These are phyloP conservation scores for Aspidapion aeneum DNA, from an alignment of 2,888 invertebrate genomes.

Conservation along the genomic window DNA sequence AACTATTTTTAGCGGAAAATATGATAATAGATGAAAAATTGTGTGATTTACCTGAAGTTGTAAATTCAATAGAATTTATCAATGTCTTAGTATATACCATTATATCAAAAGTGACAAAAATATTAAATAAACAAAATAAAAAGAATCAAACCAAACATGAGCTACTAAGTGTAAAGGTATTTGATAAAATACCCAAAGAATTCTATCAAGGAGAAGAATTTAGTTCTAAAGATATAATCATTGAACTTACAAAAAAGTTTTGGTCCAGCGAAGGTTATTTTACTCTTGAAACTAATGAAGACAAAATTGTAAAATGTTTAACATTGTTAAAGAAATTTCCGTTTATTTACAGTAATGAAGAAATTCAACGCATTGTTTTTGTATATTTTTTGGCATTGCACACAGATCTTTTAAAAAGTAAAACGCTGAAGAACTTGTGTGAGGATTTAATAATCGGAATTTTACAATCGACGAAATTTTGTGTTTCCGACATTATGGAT, in stretches of 20 bases:
- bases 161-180: slow-evolving; percentile 30
- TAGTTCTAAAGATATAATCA: slow-evolving; percentile 16
- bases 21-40: slow-evolving; percentile 24
- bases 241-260: slow-evolving; percentile 23
- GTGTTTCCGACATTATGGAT: slow-evolving; percentile 28
- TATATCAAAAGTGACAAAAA: slow-evolving; percentile 38
- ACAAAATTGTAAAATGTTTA: slow-evolving; percentile 28
- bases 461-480: slow-evolving; percentile 20
- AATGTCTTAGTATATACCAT: slow-evolving; percentile 31
- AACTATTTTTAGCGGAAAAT: slow-evolving; percentile 30
- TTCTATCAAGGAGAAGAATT: slow-evolving; percentile 25
- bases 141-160: slow-evolving; percentile 25
- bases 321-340: slow-evolving; percentile 36
- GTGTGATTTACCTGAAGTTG: slow-evolving; percentile 23
- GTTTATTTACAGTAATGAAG: slow-evolving; percentile 31
- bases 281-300: slow-evolving; percentile 23
- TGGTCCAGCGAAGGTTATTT: neutral
- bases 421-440: slow-evolving; percentile 19
- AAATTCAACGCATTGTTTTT: slow-evolving; percentile 33
- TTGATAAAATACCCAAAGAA: slow-evolving; percentile 27
- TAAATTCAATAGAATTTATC: slow-evolving; percentile 27
- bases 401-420: slow-evolving; percentile 31
- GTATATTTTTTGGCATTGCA: slow-evolving; percentile 37
- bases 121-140: slow-evolving; percentile 37
- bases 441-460: slow-evolving; percentile 29